A percentile compares a stretch with the other conserved stretches of the same genome.
Evolutionary conservation across 2,113 vertebrate species (phyloP).

Genomic region (Chroicocephalus ridibundus): DNA sequence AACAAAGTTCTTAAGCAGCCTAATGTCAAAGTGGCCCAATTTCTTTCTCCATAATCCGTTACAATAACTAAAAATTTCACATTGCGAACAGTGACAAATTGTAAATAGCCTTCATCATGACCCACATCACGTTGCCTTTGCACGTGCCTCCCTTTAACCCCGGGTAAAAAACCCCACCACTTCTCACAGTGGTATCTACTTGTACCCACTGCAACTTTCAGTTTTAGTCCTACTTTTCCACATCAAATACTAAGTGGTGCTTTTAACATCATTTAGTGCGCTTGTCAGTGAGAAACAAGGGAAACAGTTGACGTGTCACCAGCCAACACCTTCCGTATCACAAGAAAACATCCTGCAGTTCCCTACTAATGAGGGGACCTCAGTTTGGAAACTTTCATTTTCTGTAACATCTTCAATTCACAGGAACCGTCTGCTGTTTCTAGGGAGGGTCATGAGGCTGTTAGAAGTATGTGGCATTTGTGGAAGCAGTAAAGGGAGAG

Average conservation of each 20-base stretch:
- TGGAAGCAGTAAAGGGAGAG: constrained; percentile 14
- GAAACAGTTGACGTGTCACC: background rate
- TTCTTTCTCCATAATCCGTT: background rate
- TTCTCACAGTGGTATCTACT: background rate
- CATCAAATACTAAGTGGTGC: background rate
- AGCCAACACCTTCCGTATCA: background rate
- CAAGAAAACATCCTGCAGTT: background rate
- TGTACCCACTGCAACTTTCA: background rate
- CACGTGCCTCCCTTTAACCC: rapidly evolving
- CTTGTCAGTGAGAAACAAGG: background rate
- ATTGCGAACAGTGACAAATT: background rate
- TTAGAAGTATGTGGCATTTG: background rate
- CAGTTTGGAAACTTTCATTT: constrained; percentile 20
- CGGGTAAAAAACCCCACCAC: rapidly evolving
- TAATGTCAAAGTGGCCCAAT: background rate
- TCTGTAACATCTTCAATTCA: background rate
- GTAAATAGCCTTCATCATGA: background rate
- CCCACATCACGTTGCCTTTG: background rate
- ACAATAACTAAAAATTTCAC: background rate
- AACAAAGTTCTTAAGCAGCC: background rate
- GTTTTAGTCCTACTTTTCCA: background rate
- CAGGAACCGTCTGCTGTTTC: background rate
- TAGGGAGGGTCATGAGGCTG: background rate
- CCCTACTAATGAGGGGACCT: background rate
- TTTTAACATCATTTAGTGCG: background rate